Base-by-base conservation (phyloP, 2,797 vertebrate species). In the Hozukius guyotensis region DNA sequence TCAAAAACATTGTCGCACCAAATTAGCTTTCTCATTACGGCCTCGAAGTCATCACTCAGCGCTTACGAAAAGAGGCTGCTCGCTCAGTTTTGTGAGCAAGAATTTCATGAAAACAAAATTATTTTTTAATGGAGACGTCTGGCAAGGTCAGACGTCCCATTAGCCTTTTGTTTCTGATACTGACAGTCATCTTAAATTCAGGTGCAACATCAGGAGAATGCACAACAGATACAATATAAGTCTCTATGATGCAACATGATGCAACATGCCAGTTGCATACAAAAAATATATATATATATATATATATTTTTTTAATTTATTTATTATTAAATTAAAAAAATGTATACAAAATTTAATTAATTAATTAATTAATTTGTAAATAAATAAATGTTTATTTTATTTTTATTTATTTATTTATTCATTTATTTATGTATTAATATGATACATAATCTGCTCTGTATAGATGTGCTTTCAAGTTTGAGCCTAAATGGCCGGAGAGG, bases 11-110 rank as follows among this genome's bases (percentile, higher is more conserved):
- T 13, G 68, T 67, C 13, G n/a, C 75, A 68, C 29, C 29, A 66
- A 53, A 79, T 88, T 72, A 79, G 60, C 80, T 62, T 74, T 55
- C 80, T 85, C 62, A 67, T 79, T 75, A 77, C 46, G 10, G 31
- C 11, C 11, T 49, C 9, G 12, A 72, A 76, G 68, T 55, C 63
- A 71, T 78, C 79, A 29, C 69, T 69, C 42, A 38, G 65, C 38
- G 18, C 31, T 36, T 12, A 24, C 31, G 32, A n/a, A 49, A 70
- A 64, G 59, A 42, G 10, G 62, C 42, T 0, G 11, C 75, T 57
- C 56, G 1, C 38, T 42, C 29, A 2, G 31, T 61, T 76, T 63
- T 60, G 70, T 10, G 42, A 63, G 36, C 18, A n/a, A 38, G 46
- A 25, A 70, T 32, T 63, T 75, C 31, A 73, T 62, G 14, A 24